Evolutionary conservation across 2,113 vertebrate species (phyloP), one percentile per base, ranked within the genome.

Genomic region (Dermatemys mawii): DNA sequence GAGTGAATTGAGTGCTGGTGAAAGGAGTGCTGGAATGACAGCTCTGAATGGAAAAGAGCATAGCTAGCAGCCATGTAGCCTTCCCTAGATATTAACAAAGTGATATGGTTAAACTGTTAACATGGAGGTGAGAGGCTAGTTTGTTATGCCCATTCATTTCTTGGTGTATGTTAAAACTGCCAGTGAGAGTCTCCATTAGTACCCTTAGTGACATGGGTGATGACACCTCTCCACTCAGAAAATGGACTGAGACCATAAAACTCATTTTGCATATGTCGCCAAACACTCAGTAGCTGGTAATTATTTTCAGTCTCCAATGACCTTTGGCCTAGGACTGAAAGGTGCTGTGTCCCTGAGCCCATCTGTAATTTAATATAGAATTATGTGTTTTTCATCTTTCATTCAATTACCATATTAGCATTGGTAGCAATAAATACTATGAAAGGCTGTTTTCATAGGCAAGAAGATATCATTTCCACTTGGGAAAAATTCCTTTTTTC

Each of bases 401-500:
- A 67, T 9, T 67, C 63, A n/a, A n/a, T n/a, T 67, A n/a, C 35
- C 63, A 67, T 67, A n/a, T n/a, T 67, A n/a, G 17, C 35, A n/a
- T 16, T 67, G 63, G 63, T 67, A n/a, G 14, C 35, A 67, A n/a
- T 67, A 19, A 84, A 84, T 8, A 55, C 29, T 80, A 80, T 41
- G 78, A 94, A 96, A 92, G 38, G 51, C 11, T 55, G 32, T 94
- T 96, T 97, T 92, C 87, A 55, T 32, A 63, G 84, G 88, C 90
- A 84, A 41, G 79, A 81, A 84, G 63, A 75, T 24, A 48, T 86
- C 78, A 89, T 93, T 96, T 97, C 84, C 95, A 93, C 2, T 57
- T 73, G 90, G 95, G 86, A 97, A 63, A 0, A 4, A 90, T 96
- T 96, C 60, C 91, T 94, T 84, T 95, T 93, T 92, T 87, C 55